Percentiles rank a stretch among this genome's conserved stretches.
Conservation (phyloP, 2,797 vertebrate species). For the Parambassis ranga region DNA sequence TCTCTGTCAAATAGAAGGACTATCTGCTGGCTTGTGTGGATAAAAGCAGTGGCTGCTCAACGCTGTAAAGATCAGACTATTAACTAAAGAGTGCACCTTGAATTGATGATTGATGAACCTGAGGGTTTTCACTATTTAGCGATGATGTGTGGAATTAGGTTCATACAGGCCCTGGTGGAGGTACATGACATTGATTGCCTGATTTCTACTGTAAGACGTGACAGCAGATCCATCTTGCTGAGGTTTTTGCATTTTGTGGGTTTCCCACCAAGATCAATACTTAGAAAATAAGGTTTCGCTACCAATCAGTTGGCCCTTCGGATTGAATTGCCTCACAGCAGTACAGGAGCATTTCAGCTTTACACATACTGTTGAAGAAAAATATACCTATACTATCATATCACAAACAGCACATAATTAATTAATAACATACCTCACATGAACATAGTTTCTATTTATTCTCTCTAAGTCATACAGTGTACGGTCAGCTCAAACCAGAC, state of each 20-base stretch:
- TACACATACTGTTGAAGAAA: constrained; percentile 24
- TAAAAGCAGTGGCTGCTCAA: constrained; percentile 50
- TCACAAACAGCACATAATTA: not conserved
- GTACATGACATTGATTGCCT: constrained; percentile 70
- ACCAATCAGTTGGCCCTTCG: constrained; percentile 57
- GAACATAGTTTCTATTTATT: too few relatives aligned
- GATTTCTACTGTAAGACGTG: constrained; percentile 75
- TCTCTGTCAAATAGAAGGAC: constrained; percentile 23
- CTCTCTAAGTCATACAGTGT: too few relatives aligned
- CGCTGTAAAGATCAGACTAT: constrained; percentile 66
- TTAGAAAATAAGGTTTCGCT: constrained; percentile 75
- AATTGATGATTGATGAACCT: constrained; percentile 77
- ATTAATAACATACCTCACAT: too few relatives aligned
- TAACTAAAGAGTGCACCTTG: constrained; percentile 69
- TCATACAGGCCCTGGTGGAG: constrained; percentile 43
- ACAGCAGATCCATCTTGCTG: constrained; percentile 73
- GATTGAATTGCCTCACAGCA: constrained; percentile 58
- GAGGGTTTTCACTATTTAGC: constrained; percentile 68
- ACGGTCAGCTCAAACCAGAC: too few relatives aligned
- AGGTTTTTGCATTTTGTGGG: constrained; percentile 72
- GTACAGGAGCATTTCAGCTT: constrained; percentile 1
- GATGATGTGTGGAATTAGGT: constrained; percentile 69
- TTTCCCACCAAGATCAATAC: constrained; percentile 66
- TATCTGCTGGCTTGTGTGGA: constrained; percentile 36
- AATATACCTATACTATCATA: not conserved